A percentile compares a stretch with the other conserved stretches of the same genome.
phyloP scores from a whole-genome alignment of 2,888 invertebrate genomes.

The Dolomedes plantarius region DNA sequence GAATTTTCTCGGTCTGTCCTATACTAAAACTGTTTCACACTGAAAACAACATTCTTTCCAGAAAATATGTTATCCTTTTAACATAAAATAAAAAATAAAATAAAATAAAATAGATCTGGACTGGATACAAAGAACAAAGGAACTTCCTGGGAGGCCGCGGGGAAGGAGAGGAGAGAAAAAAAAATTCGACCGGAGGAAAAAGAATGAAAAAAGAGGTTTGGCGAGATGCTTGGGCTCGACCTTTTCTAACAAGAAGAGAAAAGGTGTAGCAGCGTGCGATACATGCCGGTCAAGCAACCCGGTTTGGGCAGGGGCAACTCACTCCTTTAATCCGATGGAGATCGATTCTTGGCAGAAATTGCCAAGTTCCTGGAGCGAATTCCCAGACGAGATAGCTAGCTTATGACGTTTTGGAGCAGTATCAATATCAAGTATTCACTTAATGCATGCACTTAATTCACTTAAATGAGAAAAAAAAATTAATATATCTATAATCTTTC shows the following conservation, averaged over 20 bases:
- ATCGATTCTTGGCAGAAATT: not conserved
- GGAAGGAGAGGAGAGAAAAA: not conserved
- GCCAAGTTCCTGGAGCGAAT: no score
- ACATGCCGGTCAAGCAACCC: conserved; percentile 19
- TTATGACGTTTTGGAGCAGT: no score
- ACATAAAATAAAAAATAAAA: not conserved
- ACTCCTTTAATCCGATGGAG: not conserved
- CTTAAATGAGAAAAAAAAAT: no score
- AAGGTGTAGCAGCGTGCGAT: conserved; percentile 25
- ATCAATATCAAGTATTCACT: no score
- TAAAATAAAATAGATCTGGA: not conserved
- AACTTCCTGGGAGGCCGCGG: conserved; percentile 23
- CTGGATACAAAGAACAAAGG: conserved; percentile 12
- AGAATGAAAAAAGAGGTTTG: conserved; percentile 29
- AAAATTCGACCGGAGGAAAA: not conserved
- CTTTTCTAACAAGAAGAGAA: not conserved
- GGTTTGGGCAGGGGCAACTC: not conserved
- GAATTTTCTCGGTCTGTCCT: no score
- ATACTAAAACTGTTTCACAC: no score
- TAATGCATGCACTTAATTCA: no score
- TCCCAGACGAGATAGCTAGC: no score
- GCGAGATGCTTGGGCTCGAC: conserved; percentile 33
- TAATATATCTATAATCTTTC: no score
- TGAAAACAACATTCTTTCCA: no score
- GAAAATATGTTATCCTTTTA: no score